phyloP scores from a whole-genome alignment of 2,888 invertebrate species.

The Tholera decimalis region DNA sequence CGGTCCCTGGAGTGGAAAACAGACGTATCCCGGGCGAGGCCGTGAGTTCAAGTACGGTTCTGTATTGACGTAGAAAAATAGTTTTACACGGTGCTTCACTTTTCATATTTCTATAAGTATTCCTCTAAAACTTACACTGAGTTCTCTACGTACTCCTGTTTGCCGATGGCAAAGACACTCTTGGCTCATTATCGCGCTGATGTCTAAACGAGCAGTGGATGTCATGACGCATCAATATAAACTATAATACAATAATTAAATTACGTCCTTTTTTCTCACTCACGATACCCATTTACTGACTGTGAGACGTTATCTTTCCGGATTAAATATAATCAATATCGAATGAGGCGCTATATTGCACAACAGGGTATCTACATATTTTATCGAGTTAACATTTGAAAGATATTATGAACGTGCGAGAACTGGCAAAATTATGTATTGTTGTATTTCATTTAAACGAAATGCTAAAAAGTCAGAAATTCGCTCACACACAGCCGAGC shows the following conservation, averaged over 20 bases:
- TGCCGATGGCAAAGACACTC: neutral
- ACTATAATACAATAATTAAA: constrained; percentile 79
- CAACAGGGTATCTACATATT: constrained; percentile 29
- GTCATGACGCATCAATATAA: constrained; percentile 74
- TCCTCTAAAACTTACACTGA: constrained; percentile 5
- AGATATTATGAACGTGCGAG: constrained; percentile 1
- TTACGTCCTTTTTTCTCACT: constrained; percentile 68
- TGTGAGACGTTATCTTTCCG: constrained; percentile 26
- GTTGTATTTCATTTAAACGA: constrained; percentile 6
- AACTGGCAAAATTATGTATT: neutral
- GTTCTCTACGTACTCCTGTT: constrained; percentile 1
- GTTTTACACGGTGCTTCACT: constrained; percentile 21
- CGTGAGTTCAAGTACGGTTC: constrained; percentile 34
- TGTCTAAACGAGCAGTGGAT: constrained; percentile 68
- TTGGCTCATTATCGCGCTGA: constrained; percentile 27
- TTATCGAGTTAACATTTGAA: constrained; percentile 17
- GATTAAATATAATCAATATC: constrained; percentile 57
- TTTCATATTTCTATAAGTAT: constrained; percentile 19
- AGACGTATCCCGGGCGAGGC: constrained; percentile 14
- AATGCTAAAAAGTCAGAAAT: constrained; percentile 11
- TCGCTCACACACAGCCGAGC: constrained; percentile 1
- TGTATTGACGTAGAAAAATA: constrained; percentile 42
- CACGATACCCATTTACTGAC: constrained; percentile 32
- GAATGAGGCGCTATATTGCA: constrained; percentile 32
- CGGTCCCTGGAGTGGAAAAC: constrained; percentile 15